phyloP scores from a whole-genome alignment of 2,797 vertebrate genomes.

The Alosa sapidissima region DNA sequence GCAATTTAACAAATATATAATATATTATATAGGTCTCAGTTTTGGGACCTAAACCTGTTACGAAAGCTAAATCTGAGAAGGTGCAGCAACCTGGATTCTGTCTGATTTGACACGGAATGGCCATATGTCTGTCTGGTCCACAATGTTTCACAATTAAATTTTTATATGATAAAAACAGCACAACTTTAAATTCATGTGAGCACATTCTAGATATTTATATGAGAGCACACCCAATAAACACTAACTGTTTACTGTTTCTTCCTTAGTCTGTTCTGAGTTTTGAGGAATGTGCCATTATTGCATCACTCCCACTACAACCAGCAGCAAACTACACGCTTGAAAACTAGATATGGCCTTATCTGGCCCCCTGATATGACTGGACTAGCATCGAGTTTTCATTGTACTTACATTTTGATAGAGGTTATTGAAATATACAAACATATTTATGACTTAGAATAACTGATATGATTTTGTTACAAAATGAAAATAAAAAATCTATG shows the following conservation, averaged over 20 bases:
- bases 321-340: not conserved
- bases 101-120: no score
- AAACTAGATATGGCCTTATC: not conserved
- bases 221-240: not conserved
- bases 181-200: not conserved
- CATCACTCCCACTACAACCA: not conserved
- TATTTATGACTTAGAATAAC: not conserved
- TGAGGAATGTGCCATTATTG: not conserved
- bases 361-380: not conserved
- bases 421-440: not conserved
- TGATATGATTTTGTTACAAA: not conserved
- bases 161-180: not conserved
- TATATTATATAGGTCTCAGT: no score
- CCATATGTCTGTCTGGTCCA: not conserved
- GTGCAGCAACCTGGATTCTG: no score
- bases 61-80: no score
- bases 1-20: no score
- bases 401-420: not conserved
- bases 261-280: not conserved
- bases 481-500: not conserved
- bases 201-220: not conserved
- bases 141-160: not conserved
- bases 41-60: no score
- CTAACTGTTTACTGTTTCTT: not conserved
- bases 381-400: not conserved